Conservation (phyloP, 1,140 invertebrate species). For the Dinoponera quadriceps region DNA sequence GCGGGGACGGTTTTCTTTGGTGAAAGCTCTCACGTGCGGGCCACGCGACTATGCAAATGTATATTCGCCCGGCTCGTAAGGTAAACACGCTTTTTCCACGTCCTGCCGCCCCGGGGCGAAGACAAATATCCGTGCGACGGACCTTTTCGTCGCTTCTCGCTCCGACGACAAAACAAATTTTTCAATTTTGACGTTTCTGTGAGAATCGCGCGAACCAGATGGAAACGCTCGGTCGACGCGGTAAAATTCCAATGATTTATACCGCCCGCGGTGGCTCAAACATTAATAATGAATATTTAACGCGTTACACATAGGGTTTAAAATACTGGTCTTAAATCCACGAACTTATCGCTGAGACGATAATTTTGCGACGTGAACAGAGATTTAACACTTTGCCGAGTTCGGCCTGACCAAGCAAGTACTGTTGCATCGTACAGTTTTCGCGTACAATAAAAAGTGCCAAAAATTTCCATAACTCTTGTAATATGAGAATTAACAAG, state of each 20-base stretch:
- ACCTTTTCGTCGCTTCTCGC: slow-evolving; percentile 32
- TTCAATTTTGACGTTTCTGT: slow-evolving; percentile 53
- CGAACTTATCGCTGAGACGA: no score
- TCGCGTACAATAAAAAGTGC: no score
- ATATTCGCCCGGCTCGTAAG: slow-evolving; percentile 20
- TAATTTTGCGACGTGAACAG: no score
- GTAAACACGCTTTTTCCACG: slow-evolving; percentile 59
- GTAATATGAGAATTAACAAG: no score
- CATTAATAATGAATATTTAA: not conserved
- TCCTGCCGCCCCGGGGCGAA: slow-evolving; percentile 4
- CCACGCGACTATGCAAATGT: slow-evolving; percentile 58
- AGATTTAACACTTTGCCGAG: no score
- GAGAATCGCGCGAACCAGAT: not conserved
- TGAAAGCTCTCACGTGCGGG: slow-evolving; percentile 9
- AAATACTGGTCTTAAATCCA: no score
- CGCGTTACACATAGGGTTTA: no score
- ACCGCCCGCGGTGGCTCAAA: not conserved
- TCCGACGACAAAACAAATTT: slow-evolving; percentile 53
- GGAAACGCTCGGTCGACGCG: slow-evolving; percentile 1
- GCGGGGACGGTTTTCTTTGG: not conserved
- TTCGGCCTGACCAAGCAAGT: no score
- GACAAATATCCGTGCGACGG: slow-evolving; percentile 38
- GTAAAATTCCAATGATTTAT: slow-evolving; percentile 15
- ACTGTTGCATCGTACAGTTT: no score
- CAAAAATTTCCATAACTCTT: no score